Conservation (phyloP, 2,797 vertebrate genomes). For the Tamandua tetradactyla region DNA sequence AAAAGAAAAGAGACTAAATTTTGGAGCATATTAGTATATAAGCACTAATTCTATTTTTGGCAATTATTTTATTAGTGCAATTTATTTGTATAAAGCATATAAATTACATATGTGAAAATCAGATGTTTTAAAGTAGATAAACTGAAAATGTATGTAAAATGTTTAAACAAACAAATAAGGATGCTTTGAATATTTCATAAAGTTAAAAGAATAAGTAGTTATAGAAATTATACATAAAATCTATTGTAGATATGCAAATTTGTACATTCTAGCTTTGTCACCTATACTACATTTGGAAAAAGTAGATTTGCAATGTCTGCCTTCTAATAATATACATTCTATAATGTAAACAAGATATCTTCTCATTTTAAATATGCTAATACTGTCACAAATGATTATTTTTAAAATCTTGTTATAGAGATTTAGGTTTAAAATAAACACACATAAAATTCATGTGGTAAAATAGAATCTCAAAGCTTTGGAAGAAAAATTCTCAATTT, state of each 20-base stretch:
- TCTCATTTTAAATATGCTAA: constrained; percentile 74
- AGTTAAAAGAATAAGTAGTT: constrained; percentile 72
- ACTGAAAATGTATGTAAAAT: constrained; percentile 68
- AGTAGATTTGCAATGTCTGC: constrained; percentile 68
- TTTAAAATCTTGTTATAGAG: constrained; percentile 56
- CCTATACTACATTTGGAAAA: constrained; percentile 59
- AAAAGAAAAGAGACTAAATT: constrained; percentile 70
- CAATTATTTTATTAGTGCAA: constrained; percentile 72
- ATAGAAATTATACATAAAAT: constrained; percentile 74
- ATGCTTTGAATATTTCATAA: constrained; percentile 69
- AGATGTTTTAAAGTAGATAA: constrained; percentile 70
- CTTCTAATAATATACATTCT: constrained; percentile 39
- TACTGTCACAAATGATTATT: constrained; percentile 51
- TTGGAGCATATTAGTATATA: constrained; percentile 61
- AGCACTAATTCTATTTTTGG: constrained; percentile 63
- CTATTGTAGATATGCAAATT: constrained; percentile 58
- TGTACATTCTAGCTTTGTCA: constrained; percentile 69
- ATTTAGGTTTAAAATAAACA: constrained; percentile 68
- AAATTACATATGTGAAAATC: constrained; percentile 73
- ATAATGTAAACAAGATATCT: constrained; percentile 59
- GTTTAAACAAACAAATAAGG: constrained; percentile 59
- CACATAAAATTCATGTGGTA: constrained; percentile 62
- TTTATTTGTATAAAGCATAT: constrained; percentile 70
- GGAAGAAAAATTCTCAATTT: constrained; percentile 70
- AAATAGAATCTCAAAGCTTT: constrained; percentile 76